A percentile compares a stretch with the other conserved stretches of the same genome.
Evolutionary conservation across 2,888 invertebrate genomes (phyloP).

Genomic region (Oligia latruncula): DNA sequence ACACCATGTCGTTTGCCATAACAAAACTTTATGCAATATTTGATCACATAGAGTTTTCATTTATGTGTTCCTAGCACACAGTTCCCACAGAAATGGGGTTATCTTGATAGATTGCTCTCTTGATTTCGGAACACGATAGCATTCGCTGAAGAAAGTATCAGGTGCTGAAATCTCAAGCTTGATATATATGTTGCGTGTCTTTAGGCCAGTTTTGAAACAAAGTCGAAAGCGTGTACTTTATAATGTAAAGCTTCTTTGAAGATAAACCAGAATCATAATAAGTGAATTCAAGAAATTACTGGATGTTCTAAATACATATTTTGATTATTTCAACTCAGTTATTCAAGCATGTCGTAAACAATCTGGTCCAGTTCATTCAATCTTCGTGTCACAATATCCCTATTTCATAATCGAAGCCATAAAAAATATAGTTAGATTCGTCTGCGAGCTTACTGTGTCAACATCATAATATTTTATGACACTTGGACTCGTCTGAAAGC

Average conservation of each 20-base stretch:
- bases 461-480: slow-evolving; percentile 65
- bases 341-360: slow-evolving; percentile 26
- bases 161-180: slow-evolving; percentile 63
- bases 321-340: slow-evolving; percentile 2
- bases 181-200: slow-evolving; percentile 43
- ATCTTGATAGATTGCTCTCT: slow-evolving; percentile 85
- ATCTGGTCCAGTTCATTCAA: slow-evolving; percentile 40
- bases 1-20: slow-evolving; percentile 24
- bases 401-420: slow-evolving; percentile 58
- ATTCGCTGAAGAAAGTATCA: slow-evolving; percentile 65
- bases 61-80: slow-evolving; percentile 76
- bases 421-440: slow-evolving; percentile 47
- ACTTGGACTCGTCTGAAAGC: slow-evolving; percentile 61
- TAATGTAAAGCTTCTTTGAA: slow-evolving; percentile 14
- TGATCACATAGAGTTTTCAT: slow-evolving; percentile 62
- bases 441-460: slow-evolving; percentile 53
- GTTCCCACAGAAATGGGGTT: slow-evolving; percentile 86
- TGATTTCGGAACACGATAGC: slow-evolving; percentile 76
- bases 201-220: slow-evolving; percentile 43
- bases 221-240: background rate
- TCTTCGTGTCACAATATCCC: slow-evolving; percentile 41
- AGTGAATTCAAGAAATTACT: background rate
- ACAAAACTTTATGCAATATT: slow-evolving; percentile 68
- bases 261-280: background rate
- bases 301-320: background rate